phyloP scores from a whole-genome alignment of 2,113 vertebrate species.

The Apteryx mantelli region DNA sequence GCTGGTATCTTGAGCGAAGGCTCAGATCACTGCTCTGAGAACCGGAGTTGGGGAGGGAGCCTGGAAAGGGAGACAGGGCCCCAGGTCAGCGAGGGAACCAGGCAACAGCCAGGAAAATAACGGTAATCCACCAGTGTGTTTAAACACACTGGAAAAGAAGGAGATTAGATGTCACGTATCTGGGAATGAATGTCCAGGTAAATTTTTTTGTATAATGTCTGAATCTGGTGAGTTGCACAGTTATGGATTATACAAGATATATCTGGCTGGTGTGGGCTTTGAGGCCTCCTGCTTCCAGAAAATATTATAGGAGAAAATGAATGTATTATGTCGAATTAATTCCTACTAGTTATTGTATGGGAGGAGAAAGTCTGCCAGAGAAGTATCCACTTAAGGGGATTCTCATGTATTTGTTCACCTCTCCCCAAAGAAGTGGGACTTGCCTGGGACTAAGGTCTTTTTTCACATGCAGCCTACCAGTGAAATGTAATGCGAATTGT shows the following conservation, averaged over 20 bases:
- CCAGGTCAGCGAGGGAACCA: not conserved
- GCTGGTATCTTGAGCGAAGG: not conserved
- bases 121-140: not conserved
- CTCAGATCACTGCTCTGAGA: not conserved
- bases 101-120: not conserved
- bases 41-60: not conserved
- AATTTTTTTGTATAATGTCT: not conserved
- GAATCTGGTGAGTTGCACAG: not conserved
- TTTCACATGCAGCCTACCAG: not conserved
- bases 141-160: not conserved
- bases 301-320: not conserved
- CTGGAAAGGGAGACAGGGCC: not conserved
- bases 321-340: not conserved
- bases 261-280: slow-evolving; percentile 22
- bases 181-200: not conserved
- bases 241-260: not conserved
- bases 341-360: not conserved
- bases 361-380: not conserved
- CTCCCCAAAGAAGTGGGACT: not conserved
- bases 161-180: not conserved
- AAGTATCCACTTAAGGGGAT: not conserved
- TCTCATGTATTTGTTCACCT: not conserved
- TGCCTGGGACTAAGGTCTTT: not conserved
- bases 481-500: not conserved
- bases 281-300: not conserved